Evolutionary conservation across 2,113 vertebrate genomes (phyloP), one percentile per base, ranked within the genome.

Genomic region (Planiliza haematocheilus): DNA sequence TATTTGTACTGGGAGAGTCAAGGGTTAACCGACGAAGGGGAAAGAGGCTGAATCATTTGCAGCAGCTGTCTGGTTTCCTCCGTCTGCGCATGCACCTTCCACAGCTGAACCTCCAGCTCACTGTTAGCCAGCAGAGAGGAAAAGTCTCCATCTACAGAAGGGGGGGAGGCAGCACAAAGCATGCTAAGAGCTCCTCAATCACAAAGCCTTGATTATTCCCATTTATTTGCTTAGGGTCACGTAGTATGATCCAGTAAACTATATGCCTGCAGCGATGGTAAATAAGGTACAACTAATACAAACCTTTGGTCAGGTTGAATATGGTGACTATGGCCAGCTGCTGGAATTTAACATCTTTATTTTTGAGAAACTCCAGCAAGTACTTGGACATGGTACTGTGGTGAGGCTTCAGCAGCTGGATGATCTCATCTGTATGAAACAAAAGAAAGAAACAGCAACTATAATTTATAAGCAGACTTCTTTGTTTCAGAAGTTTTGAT

Each of bases 51-150:
- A 48, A 85, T 77, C 67, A 66, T 81, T 71, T 75, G 52, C 51
- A 88, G 79, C 67, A 89, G 67, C 14, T 52, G 67, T 34, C 79
- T 74, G 13, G 77, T 87, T 68, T 86, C 75, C 38, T 86, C 89
- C 1, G 81, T 88, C 76, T 85, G 86, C 10, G 8, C 45, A 46
- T 70, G 84, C 24, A 85, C 56, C 66, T 52, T 65, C 61, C 41
- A 30, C 7, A 90, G 75, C 73, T 82, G 66, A n/a, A 14, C 39
- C 57, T 88, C 72, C 65, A 91, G 9, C 45, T 79, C 74, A 12
- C 74, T 83, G 49, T 60, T 5, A 4, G 62, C 61, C 77, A 85
- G 1, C 21, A 79, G 41, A n/a, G 58, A 61, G 8, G 66, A 70
- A 61, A 89, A 88, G 2, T 74, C 67, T 38, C 34, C 70, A 72